phyloP scores from a whole-genome alignment of 2,797 vertebrate species.

The Falco novaeseelandiae region DNA sequence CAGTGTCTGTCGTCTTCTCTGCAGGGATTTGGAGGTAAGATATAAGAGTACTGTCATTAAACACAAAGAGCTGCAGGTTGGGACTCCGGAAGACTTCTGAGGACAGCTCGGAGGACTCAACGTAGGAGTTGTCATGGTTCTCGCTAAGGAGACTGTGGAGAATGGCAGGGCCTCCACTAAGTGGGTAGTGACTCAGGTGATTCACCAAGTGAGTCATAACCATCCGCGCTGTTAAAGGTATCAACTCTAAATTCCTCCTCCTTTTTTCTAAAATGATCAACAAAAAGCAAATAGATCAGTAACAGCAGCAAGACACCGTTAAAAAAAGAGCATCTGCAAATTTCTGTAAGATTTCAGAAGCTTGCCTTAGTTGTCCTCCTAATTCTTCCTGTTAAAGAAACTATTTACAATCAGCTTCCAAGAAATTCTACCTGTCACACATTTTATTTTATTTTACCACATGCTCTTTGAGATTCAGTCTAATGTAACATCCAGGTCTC shows the following conservation, averaged over 20 bases:
- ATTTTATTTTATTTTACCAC: neutral
- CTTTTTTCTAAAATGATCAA: conserved; percentile 81
- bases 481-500: neutral
- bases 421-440: neutral
- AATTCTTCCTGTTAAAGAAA: neutral
- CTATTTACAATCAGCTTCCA: neutral
- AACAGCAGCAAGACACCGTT: neutral
- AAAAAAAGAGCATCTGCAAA: neutral
- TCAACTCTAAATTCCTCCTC: conserved; percentile 91
- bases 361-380: neutral
- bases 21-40: conserved; percentile 93
- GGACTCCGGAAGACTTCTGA: conserved; percentile 96
- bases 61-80: conserved; percentile 95
- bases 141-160: conserved; percentile 95
- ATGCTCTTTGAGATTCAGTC: neutral
- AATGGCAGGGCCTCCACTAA: conserved; percentile 90
- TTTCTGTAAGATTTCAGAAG: neutral
- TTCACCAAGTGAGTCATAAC: conserved; percentile 97
- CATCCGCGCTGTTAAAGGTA: conserved; percentile 94
- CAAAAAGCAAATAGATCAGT: neutral
- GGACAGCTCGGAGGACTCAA: conserved; percentile 91
- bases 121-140: conserved; percentile 91
- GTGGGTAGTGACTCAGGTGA: conserved; percentile 93
- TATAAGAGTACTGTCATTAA: conserved; percentile 95
- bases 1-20: conserved; percentile 58